These are phyloP conservation scores for Actinopyga echinites DNA, from an alignment of 53 echinoderm and acorn worm species.

Conservation along the genomic window DNA sequence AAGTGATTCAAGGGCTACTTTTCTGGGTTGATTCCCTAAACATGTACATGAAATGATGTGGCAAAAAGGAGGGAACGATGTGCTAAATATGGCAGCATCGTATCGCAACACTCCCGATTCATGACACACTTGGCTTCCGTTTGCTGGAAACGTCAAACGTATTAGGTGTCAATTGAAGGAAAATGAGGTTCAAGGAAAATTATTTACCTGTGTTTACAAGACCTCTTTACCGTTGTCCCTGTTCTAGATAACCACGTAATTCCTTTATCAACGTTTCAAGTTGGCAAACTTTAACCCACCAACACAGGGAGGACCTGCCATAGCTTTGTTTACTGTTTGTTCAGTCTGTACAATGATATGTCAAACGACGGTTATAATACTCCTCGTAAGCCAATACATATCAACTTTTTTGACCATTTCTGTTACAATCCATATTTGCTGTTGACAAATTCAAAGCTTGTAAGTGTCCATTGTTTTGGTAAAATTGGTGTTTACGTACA, in stretches of 20 bases:
- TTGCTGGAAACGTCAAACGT: background rate
- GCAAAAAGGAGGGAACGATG: background rate
- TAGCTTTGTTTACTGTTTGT: background rate
- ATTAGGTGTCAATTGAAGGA: background rate
- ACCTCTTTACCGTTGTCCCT: conserved; percentile 13
- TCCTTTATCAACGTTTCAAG: too few species aligned
- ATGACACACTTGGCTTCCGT: conserved; percentile 25
- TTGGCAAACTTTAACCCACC: too few species aligned
- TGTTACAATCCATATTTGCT: background rate
- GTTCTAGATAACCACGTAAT: background rate
- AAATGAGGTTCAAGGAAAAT: background rate
- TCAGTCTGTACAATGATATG: background rate
- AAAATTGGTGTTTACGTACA: background rate
- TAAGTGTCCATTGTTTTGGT: background rate
- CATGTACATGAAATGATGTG: background rate
- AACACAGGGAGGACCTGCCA: too few species aligned
- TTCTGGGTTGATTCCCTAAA: background rate
- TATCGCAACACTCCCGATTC: background rate
- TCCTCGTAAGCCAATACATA: background rate
- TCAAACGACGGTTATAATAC: background rate
- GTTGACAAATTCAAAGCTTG: conserved; percentile 16
- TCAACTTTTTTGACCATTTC: background rate
- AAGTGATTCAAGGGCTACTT: background rate
- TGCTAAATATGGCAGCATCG: conserved; percentile 10
- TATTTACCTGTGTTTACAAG: background rate